Base-by-base conservation (phyloP, 2,113 vertebrate species). In the Psilopogon haemacephalus region DNA sequence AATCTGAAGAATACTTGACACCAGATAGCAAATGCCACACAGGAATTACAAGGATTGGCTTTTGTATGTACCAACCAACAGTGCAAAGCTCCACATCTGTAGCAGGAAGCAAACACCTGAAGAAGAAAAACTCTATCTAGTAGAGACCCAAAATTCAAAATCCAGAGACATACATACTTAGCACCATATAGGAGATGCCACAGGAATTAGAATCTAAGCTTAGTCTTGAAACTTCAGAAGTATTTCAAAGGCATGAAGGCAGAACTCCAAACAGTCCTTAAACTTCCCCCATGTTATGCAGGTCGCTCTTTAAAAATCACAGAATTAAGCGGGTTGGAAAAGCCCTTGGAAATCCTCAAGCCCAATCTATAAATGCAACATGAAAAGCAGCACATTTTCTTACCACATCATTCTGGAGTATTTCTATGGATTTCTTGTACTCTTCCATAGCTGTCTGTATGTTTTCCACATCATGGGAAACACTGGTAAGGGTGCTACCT, bases 401-500 rank as follows among this genome's bases (percentile, higher is more conserved):
- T 98, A 99, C 99, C 98, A 97, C 75, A 21, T 97, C 97, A 70
- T 95, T 98, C 92, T 98, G 98, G 26, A 98, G 93, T 24, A 75
- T 86, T 72, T 98, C 98, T 19, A 98, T 92, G 52, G 97, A 97
- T 95, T 98, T 98, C 97, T 97, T 98, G 95, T 98, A 97, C 62
- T 97, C 98, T 67, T 99, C 99, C 33, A 99, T 90, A n/a, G 97
- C 95, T 50, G 98, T 95, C 97, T 99, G 98, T 80, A 99, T 97
- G 11, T 98, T 98, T 88, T 98, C 98, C 91, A 99, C 98, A 86
- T 99, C 99, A 55, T 99, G 98, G 84, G 98, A 98, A 71, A 99
- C 98, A 28, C 98, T 99, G 64, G 98, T 99, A 84, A 99, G 97
- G 3, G 98, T 99, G 97, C 98, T 99, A 33, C 99, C 99, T 88